Percentiles rank a stretch among this genome's conserved stretches.
Conservation (phyloP, 2,797 vertebrate genomes). For the Halcyon smyrnensis region DNA sequence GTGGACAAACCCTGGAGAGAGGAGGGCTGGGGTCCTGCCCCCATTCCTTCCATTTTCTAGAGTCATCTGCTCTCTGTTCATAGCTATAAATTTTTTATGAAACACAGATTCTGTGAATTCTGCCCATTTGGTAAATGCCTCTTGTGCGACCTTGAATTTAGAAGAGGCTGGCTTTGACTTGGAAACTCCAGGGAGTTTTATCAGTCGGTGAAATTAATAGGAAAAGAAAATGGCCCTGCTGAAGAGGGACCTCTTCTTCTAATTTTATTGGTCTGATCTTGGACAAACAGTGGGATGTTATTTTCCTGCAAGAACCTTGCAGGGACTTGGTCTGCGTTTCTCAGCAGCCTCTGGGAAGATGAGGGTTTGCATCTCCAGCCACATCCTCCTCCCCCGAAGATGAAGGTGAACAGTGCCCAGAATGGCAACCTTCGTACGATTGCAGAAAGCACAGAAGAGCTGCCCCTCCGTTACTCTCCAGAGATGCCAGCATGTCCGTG, state of each 20-base stretch:
- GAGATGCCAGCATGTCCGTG: rapidly evolving
- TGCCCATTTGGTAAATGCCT: neutral
- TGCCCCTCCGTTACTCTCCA: rapidly evolving
- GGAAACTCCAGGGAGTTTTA: neutral
- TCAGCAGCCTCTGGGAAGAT: neutral
- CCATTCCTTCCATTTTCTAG: neutral
- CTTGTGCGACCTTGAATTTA: neutral
- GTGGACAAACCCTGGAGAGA: rapidly evolving
- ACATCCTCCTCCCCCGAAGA: neutral
- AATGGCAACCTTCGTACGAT: rapidly evolving
- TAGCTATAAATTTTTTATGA: too few species aligned
- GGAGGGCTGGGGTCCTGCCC: neutral
- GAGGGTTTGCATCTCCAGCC: neutral
- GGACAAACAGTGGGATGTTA: neutral
- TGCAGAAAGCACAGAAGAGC: too few species aligned
- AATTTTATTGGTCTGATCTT: neutral
- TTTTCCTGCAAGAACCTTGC: neutral
- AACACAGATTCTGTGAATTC: neutral
- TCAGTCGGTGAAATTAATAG: neutral
- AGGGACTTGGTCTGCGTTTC: neutral
- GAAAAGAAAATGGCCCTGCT: neutral
- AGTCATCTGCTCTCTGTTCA: neutral
- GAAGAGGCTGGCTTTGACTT: neutral
- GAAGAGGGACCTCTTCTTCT: neutral
- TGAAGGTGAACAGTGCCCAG: neutral